phyloP scores from a whole-genome alignment of 2,113 vertebrate species.

The Phrynocephalus versicolor region DNA sequence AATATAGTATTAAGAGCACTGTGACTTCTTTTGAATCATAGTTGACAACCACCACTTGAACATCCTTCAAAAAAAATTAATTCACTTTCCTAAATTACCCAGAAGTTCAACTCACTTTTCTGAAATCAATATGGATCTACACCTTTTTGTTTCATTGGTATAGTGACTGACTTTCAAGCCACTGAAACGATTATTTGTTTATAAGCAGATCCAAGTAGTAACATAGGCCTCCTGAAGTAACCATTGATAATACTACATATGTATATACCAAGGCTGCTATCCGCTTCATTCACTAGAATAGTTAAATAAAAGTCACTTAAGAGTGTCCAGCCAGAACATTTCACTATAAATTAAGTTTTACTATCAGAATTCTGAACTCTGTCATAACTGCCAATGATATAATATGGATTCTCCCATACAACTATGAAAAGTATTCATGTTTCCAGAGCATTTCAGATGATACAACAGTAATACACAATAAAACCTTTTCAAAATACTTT shows the following conservation, averaged over 20 bases:
- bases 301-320: background rate
- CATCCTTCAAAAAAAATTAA: background rate
- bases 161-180: background rate
- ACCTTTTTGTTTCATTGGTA: background rate
- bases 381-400: background rate
- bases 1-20: background rate
- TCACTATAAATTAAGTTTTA: background rate
- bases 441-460: background rate
- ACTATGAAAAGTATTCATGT: background rate
- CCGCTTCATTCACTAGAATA: background rate
- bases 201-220: constrained; percentile 2
- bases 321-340: background rate
- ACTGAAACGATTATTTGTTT: constrained; percentile 18
- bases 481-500: background rate
- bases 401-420: background rate
- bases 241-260: background rate
- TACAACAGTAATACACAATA: background rate
- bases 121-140: background rate
- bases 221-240: background rate
- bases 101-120: background rate
- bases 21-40: background rate
- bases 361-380: background rate
- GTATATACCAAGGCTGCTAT: background rate
- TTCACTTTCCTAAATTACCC: background rate
- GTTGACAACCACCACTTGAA: background rate